Base-by-base conservation (phyloP, 23 tunicate genomes). In the Ascidia mentula region DNA sequence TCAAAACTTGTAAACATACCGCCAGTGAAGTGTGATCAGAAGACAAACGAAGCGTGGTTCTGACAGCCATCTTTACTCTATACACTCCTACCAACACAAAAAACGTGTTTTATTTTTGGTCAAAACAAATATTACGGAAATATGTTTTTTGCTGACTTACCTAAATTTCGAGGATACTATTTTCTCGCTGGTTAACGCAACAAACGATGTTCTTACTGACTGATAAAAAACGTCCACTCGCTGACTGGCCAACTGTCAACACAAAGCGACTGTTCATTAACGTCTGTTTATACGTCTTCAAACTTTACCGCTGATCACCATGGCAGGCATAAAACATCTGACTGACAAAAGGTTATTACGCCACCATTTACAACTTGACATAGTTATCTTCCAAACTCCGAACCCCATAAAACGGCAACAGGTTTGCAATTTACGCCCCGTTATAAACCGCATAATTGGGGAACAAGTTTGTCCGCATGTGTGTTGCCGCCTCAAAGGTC, bases 21-120 rank as follows among this genome's bases (percentile, higher is more conserved):
- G 65, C 24, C 13, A 53, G 24, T 20, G 65, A 1, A 9, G 12
- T 5, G 65, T 53, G 65, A 28, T 53, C 65, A 26, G 24, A 26
- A 5, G 65, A 28, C 1, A 53, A 20, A 20, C 65, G 65, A 53
- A 53, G 65, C 65, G 13, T 53, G 22, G 65, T 53, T 53, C 24
- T 53, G 13, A 53, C 65, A 53, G 65, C 65, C 65, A 53, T 53
- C 24, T 53, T n/a, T n/a, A n/a, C n/a, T n/a, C n/a, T n/a, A n/a
- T n/a, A n/a, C n/a, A n/a, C n/a, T n/a, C n/a, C n/a, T n/a, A n/a
- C n/a, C n/a, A n/a, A n/a, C n/a, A n/a, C n/a, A n/a, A 53, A 53
- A 53, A 53, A 53, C 65, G 65, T 53, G 65, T 53, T 53, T 53
- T 53, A 28, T 53, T 53, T 53, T 53, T 5, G 65, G 22, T 3